A percentile compares a stretch with the other conserved stretches of the same genome.
These are phyloP conservation scores for Electrona antarctica DNA, from an alignment of 2,113 vertebrate species.

Conservation along the genomic window DNA sequence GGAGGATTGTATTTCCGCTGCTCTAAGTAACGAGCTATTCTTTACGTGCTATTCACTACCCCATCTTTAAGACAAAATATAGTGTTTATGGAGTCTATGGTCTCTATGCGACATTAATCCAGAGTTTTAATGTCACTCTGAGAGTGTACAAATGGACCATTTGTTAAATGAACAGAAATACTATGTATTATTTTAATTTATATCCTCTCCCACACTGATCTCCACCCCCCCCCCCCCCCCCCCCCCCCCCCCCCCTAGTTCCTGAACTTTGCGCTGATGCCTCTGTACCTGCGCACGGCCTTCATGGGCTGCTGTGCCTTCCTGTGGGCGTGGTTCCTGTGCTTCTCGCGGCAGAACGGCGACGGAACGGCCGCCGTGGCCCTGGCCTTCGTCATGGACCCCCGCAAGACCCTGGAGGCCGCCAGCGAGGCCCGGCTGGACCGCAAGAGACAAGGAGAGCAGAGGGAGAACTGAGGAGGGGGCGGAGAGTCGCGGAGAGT, in stretches of 20 bases:
- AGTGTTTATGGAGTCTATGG: too few species aligned
- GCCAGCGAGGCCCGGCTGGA: conserved; percentile 53
- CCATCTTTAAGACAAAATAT: too few species aligned
- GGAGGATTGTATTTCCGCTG: too few species aligned
- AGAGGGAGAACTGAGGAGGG: conserved; percentile 46
- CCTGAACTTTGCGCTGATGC: conserved; percentile 89
- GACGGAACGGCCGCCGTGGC: conserved; percentile 83
- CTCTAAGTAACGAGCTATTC: too few species aligned
- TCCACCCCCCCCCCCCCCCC: not conserved
- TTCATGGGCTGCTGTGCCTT: conserved; percentile 91
- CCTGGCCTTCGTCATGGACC: conserved; percentile 71
- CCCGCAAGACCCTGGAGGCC: conserved; percentile 67
- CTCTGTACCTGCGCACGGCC: conserved; percentile 84
- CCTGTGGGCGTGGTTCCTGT: conserved; percentile 91
- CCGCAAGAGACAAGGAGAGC: conserved; percentile 31
- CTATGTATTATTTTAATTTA: too few species aligned
- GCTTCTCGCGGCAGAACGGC: conserved; percentile 87
- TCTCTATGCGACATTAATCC: too few species aligned
- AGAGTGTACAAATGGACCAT: too few species aligned
- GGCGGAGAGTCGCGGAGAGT: too few species aligned
- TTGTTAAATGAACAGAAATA: too few species aligned
- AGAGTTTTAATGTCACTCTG: too few species aligned
- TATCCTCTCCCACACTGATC: not conserved
- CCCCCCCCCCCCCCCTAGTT: conserved; percentile 72
- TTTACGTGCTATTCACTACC: too few species aligned